A percentile compares a stretch with the other conserved stretches of the same genome.
Evolutionary conservation across 2,113 vertebrate species (phyloP).

Genomic region (Loxodonta africana): DNA sequence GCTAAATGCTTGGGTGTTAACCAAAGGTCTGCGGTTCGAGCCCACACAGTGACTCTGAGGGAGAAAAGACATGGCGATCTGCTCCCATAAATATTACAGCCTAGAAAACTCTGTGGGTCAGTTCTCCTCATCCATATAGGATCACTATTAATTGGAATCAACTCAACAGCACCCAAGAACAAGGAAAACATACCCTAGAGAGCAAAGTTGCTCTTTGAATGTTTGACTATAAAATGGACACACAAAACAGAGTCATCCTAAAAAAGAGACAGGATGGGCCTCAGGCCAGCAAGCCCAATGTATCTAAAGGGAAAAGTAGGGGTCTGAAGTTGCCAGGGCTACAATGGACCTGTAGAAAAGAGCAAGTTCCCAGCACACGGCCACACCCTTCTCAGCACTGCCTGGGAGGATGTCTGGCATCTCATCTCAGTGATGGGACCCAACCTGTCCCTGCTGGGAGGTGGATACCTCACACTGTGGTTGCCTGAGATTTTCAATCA

Average conservation of each 20-base stretch:
- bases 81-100: not conserved
- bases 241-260: not conserved
- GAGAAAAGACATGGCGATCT: not conserved
- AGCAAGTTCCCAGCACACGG: not conserved
- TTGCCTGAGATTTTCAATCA: not conserved
- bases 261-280: not conserved
- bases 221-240: not conserved
- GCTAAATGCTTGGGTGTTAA: not conserved
- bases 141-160: not conserved
- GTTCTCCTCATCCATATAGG: not conserved
- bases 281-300: not conserved
- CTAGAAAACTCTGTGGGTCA: no score
- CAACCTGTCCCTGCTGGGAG: not conserved
- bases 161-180: not conserved
- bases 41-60: not conserved
- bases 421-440: accelerated
- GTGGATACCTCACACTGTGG: not conserved
- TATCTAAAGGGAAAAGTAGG: not conserved
- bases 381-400: not conserved
- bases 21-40: not conserved
- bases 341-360: not conserved
- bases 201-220: not conserved
- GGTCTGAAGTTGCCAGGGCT: no score
- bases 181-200: not conserved
- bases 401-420: no score